Conservation (phyloP, 1,140 invertebrate genomes). For the Formica exsecta region DNA sequence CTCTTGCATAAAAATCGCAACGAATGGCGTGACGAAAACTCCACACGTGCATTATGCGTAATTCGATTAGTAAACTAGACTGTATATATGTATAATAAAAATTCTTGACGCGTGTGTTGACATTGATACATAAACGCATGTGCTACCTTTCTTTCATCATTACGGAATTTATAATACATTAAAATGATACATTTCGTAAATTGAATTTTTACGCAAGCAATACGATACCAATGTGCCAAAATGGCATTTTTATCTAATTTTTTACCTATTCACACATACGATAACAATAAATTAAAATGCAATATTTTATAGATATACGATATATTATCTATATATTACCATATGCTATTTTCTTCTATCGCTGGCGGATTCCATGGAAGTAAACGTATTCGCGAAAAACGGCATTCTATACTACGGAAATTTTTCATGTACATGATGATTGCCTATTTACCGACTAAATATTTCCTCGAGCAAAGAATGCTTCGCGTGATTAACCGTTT, state of each 20-base stretch:
- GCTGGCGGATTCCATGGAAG: not conserved
- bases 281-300: not conserved
- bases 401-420: not conserved
- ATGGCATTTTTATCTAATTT: slow-evolving; percentile 13
- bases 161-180: not conserved
- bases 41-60: not conserved
- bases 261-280: not conserved
- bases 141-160: not conserved
- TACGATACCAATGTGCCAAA: not conserved
- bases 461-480: slow-evolving; percentile 22
- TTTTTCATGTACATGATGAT: slow-evolving; percentile 15
- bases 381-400: slow-evolving; percentile 22
- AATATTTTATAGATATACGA: not conserved
- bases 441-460: slow-evolving; percentile 60
- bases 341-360: not conserved
- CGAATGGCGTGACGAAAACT: slow-evolving; percentile 17
- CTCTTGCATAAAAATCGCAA: slow-evolving; percentile 59
- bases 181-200: not conserved
- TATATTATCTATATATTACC: not conserved
- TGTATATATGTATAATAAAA: not conserved
- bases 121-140: not conserved
- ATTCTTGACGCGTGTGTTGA: not conserved
- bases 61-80: not conserved
- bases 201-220: not conserved
- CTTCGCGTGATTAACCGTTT: slow-evolving; percentile 38